phyloP scores from a whole-genome alignment of 2,113 vertebrate species.

The Lepus timidus region DNA sequence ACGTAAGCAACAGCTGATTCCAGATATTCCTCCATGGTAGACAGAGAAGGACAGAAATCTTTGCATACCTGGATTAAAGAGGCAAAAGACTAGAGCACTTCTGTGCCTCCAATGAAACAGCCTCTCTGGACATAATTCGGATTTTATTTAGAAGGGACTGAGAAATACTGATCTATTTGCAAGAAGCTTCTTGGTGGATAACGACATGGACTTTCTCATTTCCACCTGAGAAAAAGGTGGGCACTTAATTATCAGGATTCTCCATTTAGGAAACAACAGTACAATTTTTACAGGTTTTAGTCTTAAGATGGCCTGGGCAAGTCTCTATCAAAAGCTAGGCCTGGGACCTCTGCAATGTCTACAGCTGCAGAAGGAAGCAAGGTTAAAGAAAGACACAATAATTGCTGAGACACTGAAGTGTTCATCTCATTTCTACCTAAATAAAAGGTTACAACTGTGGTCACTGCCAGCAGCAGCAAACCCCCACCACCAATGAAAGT shows the following conservation, averaged over 20 bases:
- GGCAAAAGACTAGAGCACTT: background rate
- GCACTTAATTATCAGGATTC: background rate
- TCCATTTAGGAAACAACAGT: conserved; percentile 23
- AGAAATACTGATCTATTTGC: conserved; percentile 12
- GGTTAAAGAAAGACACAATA: background rate
- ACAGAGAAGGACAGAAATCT: conserved; percentile 8
- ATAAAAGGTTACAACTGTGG: background rate
- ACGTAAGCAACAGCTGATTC: background rate
- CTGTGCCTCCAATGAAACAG: background rate
- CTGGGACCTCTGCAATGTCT: background rate
- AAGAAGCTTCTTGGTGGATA: background rate
- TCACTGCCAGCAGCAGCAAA: background rate
- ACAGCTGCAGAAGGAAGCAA: background rate
- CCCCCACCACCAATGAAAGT: background rate
- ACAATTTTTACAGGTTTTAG: background rate
- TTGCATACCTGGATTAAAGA: background rate
- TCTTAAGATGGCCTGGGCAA: background rate
- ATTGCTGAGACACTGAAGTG: background rate
- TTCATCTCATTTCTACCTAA: background rate
- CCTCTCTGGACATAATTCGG: background rate
- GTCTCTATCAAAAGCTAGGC: background rate
- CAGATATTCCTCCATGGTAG: background rate
- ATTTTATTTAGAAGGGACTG: background rate
- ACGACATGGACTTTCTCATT: background rate
- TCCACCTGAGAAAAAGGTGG: background rate